phyloP scores from a whole-genome alignment of 1,140 invertebrate genomes.

The Homalodisca vitripennis region DNA sequence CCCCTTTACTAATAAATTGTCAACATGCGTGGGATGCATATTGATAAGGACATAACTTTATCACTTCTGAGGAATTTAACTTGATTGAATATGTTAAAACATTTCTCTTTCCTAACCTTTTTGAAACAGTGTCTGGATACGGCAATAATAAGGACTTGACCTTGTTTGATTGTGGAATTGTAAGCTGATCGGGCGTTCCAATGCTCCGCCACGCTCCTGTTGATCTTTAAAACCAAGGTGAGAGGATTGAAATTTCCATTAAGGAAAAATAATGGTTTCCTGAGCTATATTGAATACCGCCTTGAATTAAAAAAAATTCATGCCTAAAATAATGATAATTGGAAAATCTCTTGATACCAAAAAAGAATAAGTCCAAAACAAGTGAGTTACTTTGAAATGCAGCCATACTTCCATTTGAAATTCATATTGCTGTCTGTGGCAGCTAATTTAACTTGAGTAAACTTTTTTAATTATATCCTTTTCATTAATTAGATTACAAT shows the following conservation, averaged over 20 bases:
- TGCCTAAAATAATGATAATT: background rate
- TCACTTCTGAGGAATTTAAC: background rate
- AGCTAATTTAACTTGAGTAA: background rate
- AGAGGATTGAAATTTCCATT: background rate
- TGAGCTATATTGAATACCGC: background rate
- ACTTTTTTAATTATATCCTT: background rate
- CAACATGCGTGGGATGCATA: background rate
- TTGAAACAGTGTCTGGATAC: background rate
- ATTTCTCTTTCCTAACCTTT: background rate
- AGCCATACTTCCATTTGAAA: background rate
- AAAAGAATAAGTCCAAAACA: background rate
- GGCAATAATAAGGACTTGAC: background rate
- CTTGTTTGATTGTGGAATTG: background rate
- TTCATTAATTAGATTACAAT: too few species aligned
- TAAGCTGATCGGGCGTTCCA: background rate
- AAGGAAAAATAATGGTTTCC: background rate
- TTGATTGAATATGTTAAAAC: background rate
- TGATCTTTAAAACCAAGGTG: background rate
- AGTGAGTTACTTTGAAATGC: background rate
- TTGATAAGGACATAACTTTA: conserved; percentile 1
- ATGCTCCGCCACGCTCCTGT: background rate
- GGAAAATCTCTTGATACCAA: background rate
- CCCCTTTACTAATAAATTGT: background rate
- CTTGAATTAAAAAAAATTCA: background rate
- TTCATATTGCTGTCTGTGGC: background rate